A percentile compares a stretch with the other conserved stretches of the same genome.
These are phyloP conservation scores for Aleiodes alternator DNA, from an alignment of 2,888 invertebrate species.

Conservation along the genomic window DNA sequence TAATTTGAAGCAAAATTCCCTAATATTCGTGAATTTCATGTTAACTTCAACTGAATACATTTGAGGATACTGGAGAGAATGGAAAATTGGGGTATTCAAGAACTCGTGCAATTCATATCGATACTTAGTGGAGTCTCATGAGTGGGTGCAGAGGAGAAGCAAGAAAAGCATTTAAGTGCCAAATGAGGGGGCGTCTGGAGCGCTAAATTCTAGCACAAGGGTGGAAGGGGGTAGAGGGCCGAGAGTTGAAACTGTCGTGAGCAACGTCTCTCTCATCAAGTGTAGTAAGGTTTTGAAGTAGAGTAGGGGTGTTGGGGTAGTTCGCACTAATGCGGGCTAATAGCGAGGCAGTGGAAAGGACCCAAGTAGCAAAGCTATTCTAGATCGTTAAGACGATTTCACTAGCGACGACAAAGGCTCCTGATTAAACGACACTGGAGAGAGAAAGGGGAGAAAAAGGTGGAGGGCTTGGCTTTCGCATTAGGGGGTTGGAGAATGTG, in stretches of 20 bases:
- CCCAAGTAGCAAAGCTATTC: slow-evolving; percentile 50
- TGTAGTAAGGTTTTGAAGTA: background rate
- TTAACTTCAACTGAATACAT: background rate
- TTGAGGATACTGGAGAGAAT: slow-evolving; percentile 23
- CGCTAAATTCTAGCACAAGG: slow-evolving; percentile 43
- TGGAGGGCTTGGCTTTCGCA: background rate
- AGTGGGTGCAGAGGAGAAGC: slow-evolving; percentile 31
- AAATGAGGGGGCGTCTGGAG: slow-evolving; percentile 33
- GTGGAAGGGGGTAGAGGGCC: slow-evolving; percentile 51
- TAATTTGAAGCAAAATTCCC: background rate
- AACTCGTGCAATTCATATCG: slow-evolving; percentile 36
- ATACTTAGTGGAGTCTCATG: slow-evolving; percentile 40
- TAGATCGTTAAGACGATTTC: slow-evolving; percentile 63
- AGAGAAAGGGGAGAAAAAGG: background rate
- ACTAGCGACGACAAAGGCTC: slow-evolving; percentile 57
- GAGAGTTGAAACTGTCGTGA: slow-evolving; percentile 55
- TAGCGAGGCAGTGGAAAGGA: slow-evolving; percentile 52
- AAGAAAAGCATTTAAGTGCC: slow-evolving; percentile 15
- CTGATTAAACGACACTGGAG: slow-evolving; percentile 59
- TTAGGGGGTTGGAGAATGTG: slow-evolving; percentile 1
- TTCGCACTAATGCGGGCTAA: slow-evolving; percentile 59
- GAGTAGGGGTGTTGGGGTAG: slow-evolving; percentile 27
- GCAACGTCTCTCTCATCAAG: slow-evolving; percentile 46
- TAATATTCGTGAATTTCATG: background rate
- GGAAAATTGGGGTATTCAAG: slow-evolving; percentile 45